Evolutionary conservation across 2,113 vertebrate genomes (phyloP).

Genomic region (Rattus norvegicus): DNA sequence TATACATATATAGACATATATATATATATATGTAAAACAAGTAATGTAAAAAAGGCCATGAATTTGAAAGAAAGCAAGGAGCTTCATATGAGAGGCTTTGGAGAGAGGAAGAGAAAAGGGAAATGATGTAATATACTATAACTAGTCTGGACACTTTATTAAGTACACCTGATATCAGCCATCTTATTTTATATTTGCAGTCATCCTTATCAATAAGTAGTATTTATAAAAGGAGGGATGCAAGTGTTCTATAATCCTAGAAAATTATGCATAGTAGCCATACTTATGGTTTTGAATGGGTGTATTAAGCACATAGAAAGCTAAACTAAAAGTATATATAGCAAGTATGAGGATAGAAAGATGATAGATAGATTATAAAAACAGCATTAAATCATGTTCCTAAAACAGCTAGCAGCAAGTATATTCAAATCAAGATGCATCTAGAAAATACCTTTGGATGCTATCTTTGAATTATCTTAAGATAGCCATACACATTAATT

Average conservation of each 20-base stretch:
- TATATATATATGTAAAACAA: not conserved
- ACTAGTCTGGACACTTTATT: not conserved
- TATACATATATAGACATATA: not conserved
- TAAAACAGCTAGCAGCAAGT: not conserved
- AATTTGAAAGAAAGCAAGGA: not conserved
- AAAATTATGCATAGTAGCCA: not conserved
- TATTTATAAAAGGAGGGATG: conserved; percentile 18
- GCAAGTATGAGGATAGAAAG: not conserved
- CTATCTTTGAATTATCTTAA: conserved; percentile 67
- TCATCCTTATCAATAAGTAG: not conserved
- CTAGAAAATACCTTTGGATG: conserved; percentile 57
- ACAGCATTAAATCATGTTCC: not conserved
- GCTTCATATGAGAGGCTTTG: not conserved
- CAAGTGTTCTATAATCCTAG: not conserved
- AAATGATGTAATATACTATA: not conserved
- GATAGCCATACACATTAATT: conserved; percentile 65
- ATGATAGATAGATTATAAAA: not conserved
- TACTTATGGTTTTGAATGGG: not conserved
- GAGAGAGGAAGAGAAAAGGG: not conserved
- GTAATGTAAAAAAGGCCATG: not conserved
- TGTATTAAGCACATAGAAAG: not conserved
- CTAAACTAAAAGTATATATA: not conserved
- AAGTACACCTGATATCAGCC: not conserved
- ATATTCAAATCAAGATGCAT: conserved; percentile 57
- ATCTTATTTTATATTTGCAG: conserved; percentile 5